These are phyloP conservation scores for Ibidorhyncha struthersii DNA, from an alignment of 2,113 vertebrate genomes.

Conservation along the genomic window DNA sequence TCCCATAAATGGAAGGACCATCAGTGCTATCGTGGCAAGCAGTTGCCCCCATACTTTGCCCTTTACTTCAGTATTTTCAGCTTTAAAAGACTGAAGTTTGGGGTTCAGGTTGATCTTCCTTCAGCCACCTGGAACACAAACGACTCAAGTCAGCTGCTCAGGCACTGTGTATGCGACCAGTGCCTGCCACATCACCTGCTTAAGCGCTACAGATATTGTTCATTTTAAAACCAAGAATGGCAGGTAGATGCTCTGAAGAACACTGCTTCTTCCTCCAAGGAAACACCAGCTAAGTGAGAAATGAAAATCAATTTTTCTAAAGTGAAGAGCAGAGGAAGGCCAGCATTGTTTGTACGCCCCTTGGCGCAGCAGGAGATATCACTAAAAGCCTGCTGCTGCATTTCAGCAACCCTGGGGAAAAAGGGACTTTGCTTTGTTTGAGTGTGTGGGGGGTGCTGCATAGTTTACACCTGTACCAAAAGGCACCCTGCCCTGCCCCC, in stretches of 20 bases:
- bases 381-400: background rate
- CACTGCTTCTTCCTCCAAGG: background rate
- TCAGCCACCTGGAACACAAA: background rate
- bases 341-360: background rate
- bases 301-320: background rate
- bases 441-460: background rate
- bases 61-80: background rate
- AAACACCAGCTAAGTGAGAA: background rate
- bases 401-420: background rate
- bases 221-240: background rate
- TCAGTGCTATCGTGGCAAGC: background rate
- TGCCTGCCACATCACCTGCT: background rate
- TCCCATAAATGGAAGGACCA: background rate
- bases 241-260: background rate
- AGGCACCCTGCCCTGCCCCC: background rate
- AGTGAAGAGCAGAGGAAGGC: background rate
- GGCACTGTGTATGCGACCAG: background rate
- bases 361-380: background rate
- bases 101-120: background rate
- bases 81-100: background rate
- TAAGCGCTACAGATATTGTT: background rate
- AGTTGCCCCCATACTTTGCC: background rate
- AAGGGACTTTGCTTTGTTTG: background rate
- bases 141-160: background rate
- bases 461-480: background rate